Base-by-base conservation (phyloP, 2,888 invertebrate species). In the Lasioglossum malachurum region DNA sequence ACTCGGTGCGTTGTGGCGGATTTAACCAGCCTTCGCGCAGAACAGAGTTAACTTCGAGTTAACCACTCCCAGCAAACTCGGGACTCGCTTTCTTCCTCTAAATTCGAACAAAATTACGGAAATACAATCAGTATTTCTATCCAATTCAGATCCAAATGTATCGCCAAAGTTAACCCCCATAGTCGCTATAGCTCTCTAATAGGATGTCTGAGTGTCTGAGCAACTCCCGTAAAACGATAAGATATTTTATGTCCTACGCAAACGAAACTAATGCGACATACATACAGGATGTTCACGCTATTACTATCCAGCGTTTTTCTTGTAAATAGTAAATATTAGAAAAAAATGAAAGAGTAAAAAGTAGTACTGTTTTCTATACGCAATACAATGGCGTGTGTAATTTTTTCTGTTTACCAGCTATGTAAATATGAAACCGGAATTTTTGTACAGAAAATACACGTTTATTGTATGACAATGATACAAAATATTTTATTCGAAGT, bases 11-110 rank as follows among this genome's bases (percentile, higher is more conserved):
- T 44, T 60, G 74, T 27, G 5, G 71, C 44, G 57, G 71, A 84
- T 86, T 84, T 86, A 84, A 78, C 78, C 80, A 73, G 57, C 23
- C 86, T 38, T 44, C 60, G 41, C 53, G 5, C 31, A 27, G 57
- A 57, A 60, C 35, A 1, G 44, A 81, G 75, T 78, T 84, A 81
- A 81, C 84, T 84, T 44, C 14, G 2, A 69, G 64, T 74, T 78
- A 76, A 81, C 46, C 23, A 57, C 46, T 57, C 41, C 64, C 35
- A 53, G 78, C 46, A 41, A 78, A 75, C 80, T 72, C 16, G 64
- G 35, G 35, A 46, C 78, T 49, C 75, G 53, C 57, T 80, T 78
- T 80, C 80, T 49, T 27, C 46, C 16, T 7, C 5, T 8, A 5
- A 35, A 60, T 77, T 16, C 4, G 12, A 38, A 38, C 64, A 49